phyloP scores from a whole-genome alignment of 2,113 vertebrate species.

The Oncorhynchus gorbuscha region DNA sequence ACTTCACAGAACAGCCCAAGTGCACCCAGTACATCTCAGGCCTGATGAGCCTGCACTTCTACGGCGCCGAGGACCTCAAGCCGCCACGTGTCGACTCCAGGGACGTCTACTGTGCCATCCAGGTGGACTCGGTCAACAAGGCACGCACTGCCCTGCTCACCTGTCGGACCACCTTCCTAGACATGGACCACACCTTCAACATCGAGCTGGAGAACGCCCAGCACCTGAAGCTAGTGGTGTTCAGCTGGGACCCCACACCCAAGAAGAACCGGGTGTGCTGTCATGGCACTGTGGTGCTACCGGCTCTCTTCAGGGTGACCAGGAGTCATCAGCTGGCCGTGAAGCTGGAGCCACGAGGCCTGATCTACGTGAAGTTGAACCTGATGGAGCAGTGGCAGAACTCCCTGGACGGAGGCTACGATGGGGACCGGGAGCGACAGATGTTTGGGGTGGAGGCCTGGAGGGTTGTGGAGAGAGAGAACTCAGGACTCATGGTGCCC shows the following conservation, averaged over 20 bases:
- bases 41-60: slow-evolving; percentile 96
- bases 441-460: slow-evolving; percentile 91
- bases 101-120: slow-evolving; percentile 96
- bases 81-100: slow-evolving; percentile 91
- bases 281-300: slow-evolving; percentile 90
- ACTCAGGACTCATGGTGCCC: slow-evolving; percentile 84
- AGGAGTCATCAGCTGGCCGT: slow-evolving; percentile 90
- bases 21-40: slow-evolving; percentile 93
- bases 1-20: slow-evolving; percentile 92
- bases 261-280: slow-evolving; percentile 89
- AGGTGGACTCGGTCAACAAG: slow-evolving; percentile 96
- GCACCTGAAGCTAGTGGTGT: slow-evolving; percentile 94
- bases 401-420: slow-evolving; percentile 79
- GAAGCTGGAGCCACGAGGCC: slow-evolving; percentile 91
- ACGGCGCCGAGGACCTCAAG: slow-evolving; percentile 95
- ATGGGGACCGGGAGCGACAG: slow-evolving; percentile 75
- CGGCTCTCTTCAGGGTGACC: slow-evolving; percentile 89
- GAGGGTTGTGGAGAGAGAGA: slow-evolving; percentile 91
- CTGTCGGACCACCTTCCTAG: slow-evolving; percentile 88
- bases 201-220: slow-evolving; percentile 97
- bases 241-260: slow-evolving; percentile 94
- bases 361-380: slow-evolving; percentile 94
- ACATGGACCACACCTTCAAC: slow-evolving; percentile 99
- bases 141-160: slow-evolving; percentile 94
- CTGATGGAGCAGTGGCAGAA: slow-evolving; percentile 97